Percentiles rank a stretch among this genome's conserved stretches.
Evolutionary conservation across 2,113 vertebrate genomes (phyloP).

Genomic region (Prunella himalayana): DNA sequence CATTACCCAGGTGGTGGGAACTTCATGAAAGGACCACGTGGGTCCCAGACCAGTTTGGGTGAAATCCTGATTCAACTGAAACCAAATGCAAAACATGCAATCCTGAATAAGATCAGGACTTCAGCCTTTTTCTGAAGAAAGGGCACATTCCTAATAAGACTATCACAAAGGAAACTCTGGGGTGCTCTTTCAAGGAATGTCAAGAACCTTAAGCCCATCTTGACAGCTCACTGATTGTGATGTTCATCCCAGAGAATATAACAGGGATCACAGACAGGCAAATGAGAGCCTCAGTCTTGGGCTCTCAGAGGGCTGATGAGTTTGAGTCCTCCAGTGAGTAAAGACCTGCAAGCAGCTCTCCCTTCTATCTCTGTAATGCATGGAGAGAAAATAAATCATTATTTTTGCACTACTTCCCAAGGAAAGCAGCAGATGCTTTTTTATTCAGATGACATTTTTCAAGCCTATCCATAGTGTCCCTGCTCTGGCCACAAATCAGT

Average conservation of each 20-base stretch:
- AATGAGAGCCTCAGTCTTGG: background rate
- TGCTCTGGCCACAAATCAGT: background rate
- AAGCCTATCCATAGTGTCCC: background rate
- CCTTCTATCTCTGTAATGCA: background rate
- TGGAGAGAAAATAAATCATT: background rate
- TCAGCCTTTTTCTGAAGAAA: background rate
- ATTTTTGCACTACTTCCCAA: background rate
- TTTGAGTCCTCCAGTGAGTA: background rate
- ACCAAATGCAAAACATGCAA: background rate
- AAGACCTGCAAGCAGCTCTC: background rate
- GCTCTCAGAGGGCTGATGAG: background rate
- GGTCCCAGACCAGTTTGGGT: background rate
- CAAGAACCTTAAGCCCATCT: background rate
- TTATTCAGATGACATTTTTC: background rate
- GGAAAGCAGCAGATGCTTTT: background rate
- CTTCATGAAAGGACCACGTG: rapidly evolving
- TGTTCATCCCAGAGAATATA: background rate
- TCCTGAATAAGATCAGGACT: background rate
- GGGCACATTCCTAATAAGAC: background rate
- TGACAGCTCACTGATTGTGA: background rate
- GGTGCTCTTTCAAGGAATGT: background rate
- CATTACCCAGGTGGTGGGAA: background rate
- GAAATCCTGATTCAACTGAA: background rate
- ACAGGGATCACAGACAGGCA: background rate
- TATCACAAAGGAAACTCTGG: background rate